These are phyloP conservation scores for Andrena trimmerana DNA, from an alignment of 2,888 invertebrate genomes.

Conservation along the genomic window DNA sequence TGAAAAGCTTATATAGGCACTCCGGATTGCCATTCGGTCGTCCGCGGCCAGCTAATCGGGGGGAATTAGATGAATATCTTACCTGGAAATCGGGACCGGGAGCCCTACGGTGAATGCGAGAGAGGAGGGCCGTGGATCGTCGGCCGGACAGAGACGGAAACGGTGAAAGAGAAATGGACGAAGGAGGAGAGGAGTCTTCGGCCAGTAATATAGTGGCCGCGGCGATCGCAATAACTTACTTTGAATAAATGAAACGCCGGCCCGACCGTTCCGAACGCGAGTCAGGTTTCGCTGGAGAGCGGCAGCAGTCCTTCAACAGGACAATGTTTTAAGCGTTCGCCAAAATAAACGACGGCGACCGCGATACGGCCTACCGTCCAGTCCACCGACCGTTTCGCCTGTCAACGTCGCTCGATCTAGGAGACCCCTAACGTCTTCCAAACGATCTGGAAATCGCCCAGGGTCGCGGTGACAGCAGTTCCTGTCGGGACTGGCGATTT, in stretches of 20 bases:
- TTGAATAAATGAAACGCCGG: slow-evolving; percentile 84
- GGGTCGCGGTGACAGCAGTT: slow-evolving; percentile 33
- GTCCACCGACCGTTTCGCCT: slow-evolving; percentile 47
- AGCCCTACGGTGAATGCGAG: slow-evolving; percentile 55
- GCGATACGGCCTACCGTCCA: slow-evolving; percentile 51
- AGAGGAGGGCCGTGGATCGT: slow-evolving; percentile 24
- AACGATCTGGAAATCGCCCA: slow-evolving; percentile 34
- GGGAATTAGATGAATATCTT: slow-evolving; percentile 81
- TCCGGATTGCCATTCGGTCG: slow-evolving; percentile 75
- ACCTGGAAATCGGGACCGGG: slow-evolving; percentile 77
- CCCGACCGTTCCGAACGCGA: slow-evolving; percentile 77
- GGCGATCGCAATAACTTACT: slow-evolving; percentile 83
- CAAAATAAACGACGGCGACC: slow-evolving; percentile 77
- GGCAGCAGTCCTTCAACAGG: slow-evolving; percentile 78
- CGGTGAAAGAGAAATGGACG: slow-evolving; percentile 70
- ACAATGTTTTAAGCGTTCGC: slow-evolving; percentile 78
- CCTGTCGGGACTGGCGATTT: background rate
- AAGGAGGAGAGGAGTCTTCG: slow-evolving; percentile 75
- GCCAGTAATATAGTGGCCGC: slow-evolving; percentile 81
- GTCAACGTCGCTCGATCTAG: slow-evolving; percentile 67
- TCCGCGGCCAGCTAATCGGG: slow-evolving; percentile 74
- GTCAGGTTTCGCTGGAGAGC: slow-evolving; percentile 75
- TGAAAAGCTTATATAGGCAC: slow-evolving; percentile 74
- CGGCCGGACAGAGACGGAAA: slow-evolving; percentile 58
- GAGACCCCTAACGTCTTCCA: slow-evolving; percentile 47